Evolutionary conservation across 2,113 vertebrate species (phyloP).

Genomic region (Salminus brasiliensis): DNA sequence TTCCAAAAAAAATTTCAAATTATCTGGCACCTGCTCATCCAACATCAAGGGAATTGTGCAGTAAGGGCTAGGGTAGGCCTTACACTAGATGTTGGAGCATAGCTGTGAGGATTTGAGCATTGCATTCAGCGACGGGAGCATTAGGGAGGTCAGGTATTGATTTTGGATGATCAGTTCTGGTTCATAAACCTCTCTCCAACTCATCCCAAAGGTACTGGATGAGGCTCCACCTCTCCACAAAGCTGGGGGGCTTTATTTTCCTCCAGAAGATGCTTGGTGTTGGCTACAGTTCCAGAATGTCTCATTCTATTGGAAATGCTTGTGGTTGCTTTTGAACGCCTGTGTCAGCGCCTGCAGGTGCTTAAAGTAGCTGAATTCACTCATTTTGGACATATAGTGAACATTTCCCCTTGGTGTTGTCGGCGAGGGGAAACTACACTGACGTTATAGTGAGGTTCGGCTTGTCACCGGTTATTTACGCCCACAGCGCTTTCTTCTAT

Average conservation of each 20-base stretch:
- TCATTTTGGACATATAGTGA: not conserved
- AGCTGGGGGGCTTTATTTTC: too few relatives aligned
- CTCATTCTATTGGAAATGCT: not conserved
- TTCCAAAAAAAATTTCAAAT: too few relatives aligned
- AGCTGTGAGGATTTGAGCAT: not conserved
- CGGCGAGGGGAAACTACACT: not conserved
- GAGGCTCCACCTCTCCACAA: not conserved
- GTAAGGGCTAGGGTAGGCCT: not conserved
- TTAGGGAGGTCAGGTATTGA: too few relatives aligned
- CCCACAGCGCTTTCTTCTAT: not conserved
- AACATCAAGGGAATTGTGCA: not conserved
- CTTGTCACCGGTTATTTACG: not conserved
- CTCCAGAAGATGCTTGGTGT: too few relatives aligned
- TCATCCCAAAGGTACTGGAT: not conserved
- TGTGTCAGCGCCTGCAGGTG: not conserved
- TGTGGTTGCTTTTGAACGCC: too few relatives aligned
- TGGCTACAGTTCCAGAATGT: not conserved
- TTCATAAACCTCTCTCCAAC: not conserved
- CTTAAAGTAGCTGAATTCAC: not conserved
- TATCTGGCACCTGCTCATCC: not conserved
- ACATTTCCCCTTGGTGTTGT: not conserved
- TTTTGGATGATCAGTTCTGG: not conserved
- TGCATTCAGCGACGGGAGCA: not conserved
- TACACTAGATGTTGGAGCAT: not conserved
- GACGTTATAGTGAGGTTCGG: not conserved